Evolutionary conservation across 2,113 vertebrate species (phyloP).

Genomic region (Callospermophilus lateralis): DNA sequence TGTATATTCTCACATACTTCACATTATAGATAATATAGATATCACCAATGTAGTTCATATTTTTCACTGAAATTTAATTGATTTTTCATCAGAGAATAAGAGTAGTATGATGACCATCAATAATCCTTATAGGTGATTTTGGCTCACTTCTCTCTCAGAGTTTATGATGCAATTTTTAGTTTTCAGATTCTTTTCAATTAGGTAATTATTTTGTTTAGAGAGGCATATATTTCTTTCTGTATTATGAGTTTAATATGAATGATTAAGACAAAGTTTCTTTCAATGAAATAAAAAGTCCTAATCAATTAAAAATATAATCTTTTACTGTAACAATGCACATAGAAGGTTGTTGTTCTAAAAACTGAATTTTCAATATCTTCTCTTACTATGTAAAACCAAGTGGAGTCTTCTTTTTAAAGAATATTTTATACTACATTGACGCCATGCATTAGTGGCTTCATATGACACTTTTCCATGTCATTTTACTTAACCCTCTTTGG

Average conservation of each 20-base stretch:
- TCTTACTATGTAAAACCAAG: background rate
- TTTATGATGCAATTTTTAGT: background rate
- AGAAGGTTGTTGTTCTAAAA: background rate
- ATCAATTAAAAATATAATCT: background rate
- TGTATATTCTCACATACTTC: background rate
- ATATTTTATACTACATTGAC: background rate
- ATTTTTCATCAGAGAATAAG: background rate
- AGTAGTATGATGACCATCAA: background rate
- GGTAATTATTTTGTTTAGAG: slow-evolving; percentile 59
- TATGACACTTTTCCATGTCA: background rate
- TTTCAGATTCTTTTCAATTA: slow-evolving; percentile 48
- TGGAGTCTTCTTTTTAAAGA: background rate
- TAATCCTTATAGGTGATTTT: background rate
- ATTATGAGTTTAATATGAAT: background rate
- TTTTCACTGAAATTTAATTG: slow-evolving; percentile 43
- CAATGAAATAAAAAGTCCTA: background rate
- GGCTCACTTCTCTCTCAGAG: background rate
- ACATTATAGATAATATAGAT: background rate
- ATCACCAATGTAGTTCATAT: background rate
- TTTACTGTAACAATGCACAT: background rate
- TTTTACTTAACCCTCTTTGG: background rate
- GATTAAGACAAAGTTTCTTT: background rate
- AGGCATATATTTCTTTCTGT: background rate
- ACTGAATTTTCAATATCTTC: background rate
- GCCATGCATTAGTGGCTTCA: background rate